Percentiles rank a stretch among this genome's conserved stretches.
phyloP scores from a whole-genome alignment of 2,797 vertebrate species.

The Salmo trutta region DNA sequence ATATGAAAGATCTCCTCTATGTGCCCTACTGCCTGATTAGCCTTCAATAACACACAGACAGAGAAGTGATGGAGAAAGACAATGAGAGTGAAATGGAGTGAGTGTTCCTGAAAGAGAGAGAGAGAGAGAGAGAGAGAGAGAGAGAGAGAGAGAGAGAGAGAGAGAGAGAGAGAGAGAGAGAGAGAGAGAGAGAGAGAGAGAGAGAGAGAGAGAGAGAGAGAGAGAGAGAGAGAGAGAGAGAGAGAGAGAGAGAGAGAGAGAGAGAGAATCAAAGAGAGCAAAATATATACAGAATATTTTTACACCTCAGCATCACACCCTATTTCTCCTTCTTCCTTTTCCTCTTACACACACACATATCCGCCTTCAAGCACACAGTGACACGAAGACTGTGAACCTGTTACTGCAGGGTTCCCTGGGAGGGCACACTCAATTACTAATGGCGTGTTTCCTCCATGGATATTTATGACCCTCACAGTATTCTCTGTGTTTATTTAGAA shows the following conservation, averaged over 20 bases:
- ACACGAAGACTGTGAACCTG: background rate
- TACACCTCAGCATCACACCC: no score
- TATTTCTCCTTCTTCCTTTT: no score
- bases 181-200: background rate
- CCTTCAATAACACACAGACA: constrained; percentile 21
- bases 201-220: no score
- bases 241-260: no score
- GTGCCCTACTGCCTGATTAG: constrained; percentile 54
- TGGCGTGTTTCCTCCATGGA: no score
- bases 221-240: no score
- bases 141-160: no score
- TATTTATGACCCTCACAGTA: no score
- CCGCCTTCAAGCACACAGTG: no score
- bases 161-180: background rate
- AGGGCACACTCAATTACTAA: background rate
- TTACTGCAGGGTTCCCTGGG: background rate
- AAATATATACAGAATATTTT: background rate
- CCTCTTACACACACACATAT: background rate
- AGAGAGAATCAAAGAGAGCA: background rate
- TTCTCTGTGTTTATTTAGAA: no score
- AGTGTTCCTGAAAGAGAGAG: background rate
- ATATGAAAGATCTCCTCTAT: constrained; percentile 66
- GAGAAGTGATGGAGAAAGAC: background rate
- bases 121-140: no score
- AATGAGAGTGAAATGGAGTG: no score